phyloP scores from a whole-genome alignment of 2,113 vertebrate genomes.

The Callorhinus ursinus region DNA sequence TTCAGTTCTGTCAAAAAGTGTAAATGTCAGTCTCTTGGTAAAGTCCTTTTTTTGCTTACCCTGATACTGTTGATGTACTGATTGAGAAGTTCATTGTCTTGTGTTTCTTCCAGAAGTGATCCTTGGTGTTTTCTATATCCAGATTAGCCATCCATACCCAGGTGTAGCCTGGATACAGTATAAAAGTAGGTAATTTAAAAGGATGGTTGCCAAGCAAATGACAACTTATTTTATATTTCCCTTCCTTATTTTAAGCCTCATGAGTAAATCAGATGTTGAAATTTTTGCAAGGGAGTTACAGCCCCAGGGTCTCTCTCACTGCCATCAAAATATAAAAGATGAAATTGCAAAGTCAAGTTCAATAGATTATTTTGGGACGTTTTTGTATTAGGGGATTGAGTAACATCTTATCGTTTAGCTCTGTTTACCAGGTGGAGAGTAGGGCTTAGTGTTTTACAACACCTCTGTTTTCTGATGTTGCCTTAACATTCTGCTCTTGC shows the following conservation, averaged over 20 bases:
- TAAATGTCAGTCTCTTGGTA: constrained; percentile 62
- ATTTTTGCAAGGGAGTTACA: constrained; percentile 36
- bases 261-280: constrained; percentile 52
- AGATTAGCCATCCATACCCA: constrained; percentile 35
- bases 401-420: constrained; percentile 1
- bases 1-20: constrained; percentile 64
- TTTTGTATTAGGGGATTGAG: constrained; percentile 42
- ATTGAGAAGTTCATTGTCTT: constrained; percentile 46
- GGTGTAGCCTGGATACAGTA: constrained; percentile 35
- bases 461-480: constrained; percentile 55
- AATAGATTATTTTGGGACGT: constrained; percentile 36
- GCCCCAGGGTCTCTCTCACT: constrained; percentile 42
- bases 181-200: constrained; percentile 52
- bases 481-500: constrained; percentile 35
- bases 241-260: constrained; percentile 48
- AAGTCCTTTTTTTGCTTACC: constrained; percentile 66
- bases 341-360: constrained; percentile 36
- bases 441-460: constrained; percentile 25
- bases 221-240: constrained; percentile 41
- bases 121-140: constrained; percentile 63
- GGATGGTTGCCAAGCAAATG: constrained; percentile 49
- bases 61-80: constrained; percentile 45
- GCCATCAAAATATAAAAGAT: constrained; percentile 54
- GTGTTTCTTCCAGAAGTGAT: constrained; percentile 58
- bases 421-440: neutral